Base-by-base conservation (phyloP, 2,797 vertebrate genomes). In the Bovichtus diacanthus region DNA sequence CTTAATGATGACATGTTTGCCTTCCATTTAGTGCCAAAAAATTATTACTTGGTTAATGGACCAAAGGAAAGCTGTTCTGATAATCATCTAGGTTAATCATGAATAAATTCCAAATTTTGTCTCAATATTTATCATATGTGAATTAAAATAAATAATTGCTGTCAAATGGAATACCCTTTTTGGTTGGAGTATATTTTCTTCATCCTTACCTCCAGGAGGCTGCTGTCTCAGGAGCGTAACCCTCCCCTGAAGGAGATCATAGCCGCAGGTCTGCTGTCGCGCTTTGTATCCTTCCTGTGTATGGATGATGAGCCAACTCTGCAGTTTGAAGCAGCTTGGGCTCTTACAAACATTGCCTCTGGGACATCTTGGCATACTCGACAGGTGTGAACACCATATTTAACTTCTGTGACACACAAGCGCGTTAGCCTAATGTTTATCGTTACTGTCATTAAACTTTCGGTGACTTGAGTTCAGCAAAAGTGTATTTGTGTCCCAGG, bases 251-350 rank as follows among this genome's bases (percentile, higher is more conserved):
- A 93, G 34, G 84, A 95, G 80, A 84, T 97, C 4, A 92, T 97
- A 0, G 91, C 96, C 2, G 92, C 95, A 1, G 96, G 97, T 4
- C 88, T 99, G 60, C 87, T 98, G 36, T 87, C 94, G 2, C 91
- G 89, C 61, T 94, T 99, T 76, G 96, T 98, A 68, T 91, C 94
- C 1, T 98, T 98, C 87, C 85, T 98, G 83, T 78, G 76, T 16
- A 75, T 66, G 19, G 86, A 94, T 0, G 88, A 96, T 54, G 88
- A 93, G 6, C 89, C 94, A 0, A 16, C 63, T 3, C 88, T 98
- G 88, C 97, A 99, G 93, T 98, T 98, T 0, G 96, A 99, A 82
- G 96, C 97, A 0, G 97, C 97, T 3, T 99, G 97, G 97, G 96
- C 96, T 2, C 95, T 99, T 6, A 99, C 97, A 0, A 99, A 99